Conservation (phyloP, 2,113 vertebrate genomes). For the Chunga burmeisteri region DNA sequence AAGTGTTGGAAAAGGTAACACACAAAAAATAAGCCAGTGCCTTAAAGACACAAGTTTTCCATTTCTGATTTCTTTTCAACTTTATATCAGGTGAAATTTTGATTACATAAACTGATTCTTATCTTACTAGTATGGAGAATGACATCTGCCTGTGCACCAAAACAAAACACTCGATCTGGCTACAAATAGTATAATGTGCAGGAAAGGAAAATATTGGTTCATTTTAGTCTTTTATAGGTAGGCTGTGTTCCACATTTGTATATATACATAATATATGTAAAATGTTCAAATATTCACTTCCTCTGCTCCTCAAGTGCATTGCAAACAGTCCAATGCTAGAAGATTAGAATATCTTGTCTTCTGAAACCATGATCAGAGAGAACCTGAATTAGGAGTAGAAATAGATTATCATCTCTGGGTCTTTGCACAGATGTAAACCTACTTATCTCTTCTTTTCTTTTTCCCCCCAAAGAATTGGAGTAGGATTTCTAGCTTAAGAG, state of each 20-base stretch:
- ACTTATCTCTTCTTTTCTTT: not conserved
- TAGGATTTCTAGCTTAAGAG: not conserved
- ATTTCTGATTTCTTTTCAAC: not conserved
- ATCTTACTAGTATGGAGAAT: not conserved
- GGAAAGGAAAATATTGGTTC: not conserved
- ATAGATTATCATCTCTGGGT: not conserved
- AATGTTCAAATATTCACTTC: not conserved
- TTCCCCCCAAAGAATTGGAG: not conserved
- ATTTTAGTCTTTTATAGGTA: not conserved
- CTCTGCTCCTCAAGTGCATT: not conserved
- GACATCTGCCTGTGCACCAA: not conserved
- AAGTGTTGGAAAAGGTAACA: not conserved
- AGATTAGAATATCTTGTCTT: not conserved
- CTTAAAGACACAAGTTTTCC: not conserved
- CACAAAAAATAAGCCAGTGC: not conserved
- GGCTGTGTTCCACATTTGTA: not conserved
- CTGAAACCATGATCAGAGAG: not conserved
- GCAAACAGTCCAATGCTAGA: not conserved
- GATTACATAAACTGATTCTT: not conserved
- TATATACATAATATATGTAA: not conserved
- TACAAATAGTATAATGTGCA: not conserved
- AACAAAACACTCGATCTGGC: not conserved
- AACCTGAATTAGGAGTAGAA: not conserved
- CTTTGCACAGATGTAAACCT: not conserved
- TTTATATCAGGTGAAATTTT: not conserved